Evolutionary conservation across 2,113 vertebrate genomes (phyloP), one percentile per base, ranked within the genome.

Genomic region (Pitta sordida): DNA sequence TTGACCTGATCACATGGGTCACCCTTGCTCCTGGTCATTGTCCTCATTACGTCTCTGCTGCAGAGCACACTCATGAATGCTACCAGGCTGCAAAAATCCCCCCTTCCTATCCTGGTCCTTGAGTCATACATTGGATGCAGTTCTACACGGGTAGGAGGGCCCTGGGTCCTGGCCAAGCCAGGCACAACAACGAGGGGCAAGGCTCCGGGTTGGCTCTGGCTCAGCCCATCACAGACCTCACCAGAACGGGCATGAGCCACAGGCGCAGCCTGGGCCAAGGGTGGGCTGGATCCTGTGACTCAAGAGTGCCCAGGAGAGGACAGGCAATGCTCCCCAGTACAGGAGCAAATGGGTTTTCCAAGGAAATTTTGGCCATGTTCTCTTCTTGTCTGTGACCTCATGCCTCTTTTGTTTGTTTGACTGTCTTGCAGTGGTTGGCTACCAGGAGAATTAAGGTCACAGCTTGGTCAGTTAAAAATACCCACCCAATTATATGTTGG

Each of bases 61-160:
- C 69, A 56, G 20, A 64, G 10, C 60, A 64, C 20, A 2, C 30
- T 46, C 53, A 4, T 0, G 3, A 41, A 60, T 6, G 32, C 10
- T 43, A 19, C 20, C 26, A 19, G 23, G 36, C 36, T 93, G 51
- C 44, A 84, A 58, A 94, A 48, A 14, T 23, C 10, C 52, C 22
- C 43, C 7, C 30, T 71, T 64, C 51, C 69, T 52, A 24, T 15
- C 37, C 65, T 2, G 0, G 22, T 83, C 46, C 70, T 41, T 19
- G 37, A 44, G 41, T 1, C 0, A 0, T 19, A 23, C 4, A 0
- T 17, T 10, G 44, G 24, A 29, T 18, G 16, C 41, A 29, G 27
- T 27, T 77, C 30, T 3, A 3, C 0, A 0, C 3, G 37, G 74
- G n/a, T n/a, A 36, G 46, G 27, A 69, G 22, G 4, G 13, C 7